Base-by-base conservation (phyloP, 2,113 vertebrate genomes). In the Calyptomena viridis region DNA sequence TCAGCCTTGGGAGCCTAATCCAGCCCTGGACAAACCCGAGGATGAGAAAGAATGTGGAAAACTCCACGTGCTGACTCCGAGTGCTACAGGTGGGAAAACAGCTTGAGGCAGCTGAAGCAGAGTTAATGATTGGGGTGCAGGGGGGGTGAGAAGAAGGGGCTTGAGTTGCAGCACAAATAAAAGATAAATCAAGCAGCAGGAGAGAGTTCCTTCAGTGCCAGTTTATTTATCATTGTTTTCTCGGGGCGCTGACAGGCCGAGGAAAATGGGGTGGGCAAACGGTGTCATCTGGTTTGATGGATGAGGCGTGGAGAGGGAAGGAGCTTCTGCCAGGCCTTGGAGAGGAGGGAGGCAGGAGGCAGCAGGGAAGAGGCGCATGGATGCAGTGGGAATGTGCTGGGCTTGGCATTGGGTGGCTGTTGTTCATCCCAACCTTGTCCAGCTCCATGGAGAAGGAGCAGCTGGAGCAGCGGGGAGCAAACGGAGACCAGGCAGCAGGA, bases 181-280 rank as follows among this genome's bases (percentile, higher is more conserved):
- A 44, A 97, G 87, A 97, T 97, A 97, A 97, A 97, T 97, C 96
- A 97, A 96, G 72, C 94, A 94, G 95, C 92, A 28, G 90, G 93
- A 87, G 93, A 85, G 66, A 59, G 82, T 66, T 89, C 79, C 93
- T 92, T 73, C 55, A 30, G 69, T 89, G 71, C 89, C 90, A 94
- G 93, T 97, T 97, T 97, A 97, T 98, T 97, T 95, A 97, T 97
- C 97, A 96, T 91, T 39, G 63, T 92, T 96, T 95, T 93, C 83
- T 94, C 89, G 6, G 68, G 95, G 95, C 35, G 64, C 86, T 89
- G 94, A 95, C 81, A 90, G 81, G 72, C 71, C 3, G 18, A 56
- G 88, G 89, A 92, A 76, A 37, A 73, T 35, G 39, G 67, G 73
- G 67, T 71, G 82, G 75, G 94, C 83, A 85, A 96, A 50, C 63